phyloP scores from a whole-genome alignment of 2,113 vertebrate genomes.

The Odontesthes bonariensis region DNA sequence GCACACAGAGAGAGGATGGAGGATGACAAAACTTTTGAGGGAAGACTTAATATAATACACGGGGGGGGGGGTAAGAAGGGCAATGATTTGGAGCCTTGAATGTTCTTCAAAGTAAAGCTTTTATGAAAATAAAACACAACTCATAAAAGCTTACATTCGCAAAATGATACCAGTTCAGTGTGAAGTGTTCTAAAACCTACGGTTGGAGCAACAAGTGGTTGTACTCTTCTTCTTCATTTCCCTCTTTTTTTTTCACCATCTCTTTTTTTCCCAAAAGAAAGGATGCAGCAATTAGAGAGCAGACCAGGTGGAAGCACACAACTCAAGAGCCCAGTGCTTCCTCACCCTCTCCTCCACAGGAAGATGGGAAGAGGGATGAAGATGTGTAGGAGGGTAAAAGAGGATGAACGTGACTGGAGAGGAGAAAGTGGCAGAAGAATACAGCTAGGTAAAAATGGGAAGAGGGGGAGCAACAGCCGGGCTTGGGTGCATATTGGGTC shows the following conservation, averaged over 20 bases:
- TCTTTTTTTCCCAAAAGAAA: slow-evolving; percentile 62
- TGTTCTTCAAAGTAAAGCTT: slow-evolving; percentile 44
- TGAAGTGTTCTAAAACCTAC: slow-evolving; percentile 65
- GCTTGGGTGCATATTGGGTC: slow-evolving; percentile 72
- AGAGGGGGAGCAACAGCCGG: slow-evolving; percentile 41
- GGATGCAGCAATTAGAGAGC: slow-evolving; percentile 80
- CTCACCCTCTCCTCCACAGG: slow-evolving; percentile 75
- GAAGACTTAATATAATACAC: slow-evolving; percentile 35
- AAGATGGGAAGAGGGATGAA: slow-evolving; percentile 64
- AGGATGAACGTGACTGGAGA: slow-evolving; percentile 64
- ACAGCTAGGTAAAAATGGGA: slow-evolving; percentile 51
- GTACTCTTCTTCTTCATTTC: slow-evolving; percentile 60
- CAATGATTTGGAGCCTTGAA: slow-evolving; percentile 37
- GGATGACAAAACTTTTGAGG: slow-evolving; percentile 45
- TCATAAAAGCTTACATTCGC: slow-evolving; percentile 30
- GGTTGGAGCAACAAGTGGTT: slow-evolving; percentile 78
- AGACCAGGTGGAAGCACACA: slow-evolving; percentile 79
- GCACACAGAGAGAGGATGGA: slow-evolving; percentile 27
- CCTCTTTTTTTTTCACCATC: slow-evolving; percentile 44
- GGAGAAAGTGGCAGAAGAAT: slow-evolving; percentile 69
- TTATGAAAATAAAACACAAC: slow-evolving; percentile 39
- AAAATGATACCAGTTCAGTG: slow-evolving; percentile 47
- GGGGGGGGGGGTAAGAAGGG: slow-evolving; percentile 2
- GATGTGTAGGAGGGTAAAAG: slow-evolving; percentile 61
- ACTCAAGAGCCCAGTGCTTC: slow-evolving; percentile 74